Evolutionary conservation across 1,140 invertebrate genomes (phyloP).

Genomic region (Mesaphorura yosii): DNA sequence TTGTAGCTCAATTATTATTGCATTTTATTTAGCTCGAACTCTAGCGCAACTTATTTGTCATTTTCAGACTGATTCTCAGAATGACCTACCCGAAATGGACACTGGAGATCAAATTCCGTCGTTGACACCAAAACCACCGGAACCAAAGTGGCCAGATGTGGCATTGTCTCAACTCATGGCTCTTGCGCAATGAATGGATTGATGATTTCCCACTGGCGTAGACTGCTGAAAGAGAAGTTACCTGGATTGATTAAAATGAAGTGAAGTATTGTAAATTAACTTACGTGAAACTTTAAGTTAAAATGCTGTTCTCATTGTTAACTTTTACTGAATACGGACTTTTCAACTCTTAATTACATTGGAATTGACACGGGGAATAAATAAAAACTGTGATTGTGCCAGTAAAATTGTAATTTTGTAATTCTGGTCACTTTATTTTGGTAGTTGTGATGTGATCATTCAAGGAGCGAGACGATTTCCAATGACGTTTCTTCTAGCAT

Average conservation of each 20-base stretch:
- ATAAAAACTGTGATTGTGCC: too few relatives aligned
- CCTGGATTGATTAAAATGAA: neutral
- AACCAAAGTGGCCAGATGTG: conserved; percentile 30
- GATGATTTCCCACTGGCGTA: neutral
- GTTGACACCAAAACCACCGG: conserved; percentile 29
- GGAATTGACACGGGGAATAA: too few relatives aligned
- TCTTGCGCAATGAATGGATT: conserved; percentile 13
- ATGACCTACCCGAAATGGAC: conserved; percentile 27
- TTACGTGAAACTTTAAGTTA: too few relatives aligned
- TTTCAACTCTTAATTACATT: too few relatives aligned
- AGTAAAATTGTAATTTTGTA: too few relatives aligned
- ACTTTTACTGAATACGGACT: too few relatives aligned
- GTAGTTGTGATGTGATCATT: too few relatives aligned
- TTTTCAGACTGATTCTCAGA: conserved; percentile 22
- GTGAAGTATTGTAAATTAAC: too few relatives aligned
- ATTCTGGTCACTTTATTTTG: too few relatives aligned
- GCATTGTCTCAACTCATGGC: conserved; percentile 19
- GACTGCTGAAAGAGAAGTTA: neutral
- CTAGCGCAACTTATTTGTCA: neutral
- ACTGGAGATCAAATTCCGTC: conserved; percentile 26
- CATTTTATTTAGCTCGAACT: neutral
- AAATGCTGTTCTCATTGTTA: too few relatives aligned
- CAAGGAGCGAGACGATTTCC: too few relatives aligned
- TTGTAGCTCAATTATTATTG: neutral
- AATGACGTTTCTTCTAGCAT: too few relatives aligned